phyloP scores from a whole-genome alignment of 2,113 vertebrate species.

The Sialia sialis region DNA sequence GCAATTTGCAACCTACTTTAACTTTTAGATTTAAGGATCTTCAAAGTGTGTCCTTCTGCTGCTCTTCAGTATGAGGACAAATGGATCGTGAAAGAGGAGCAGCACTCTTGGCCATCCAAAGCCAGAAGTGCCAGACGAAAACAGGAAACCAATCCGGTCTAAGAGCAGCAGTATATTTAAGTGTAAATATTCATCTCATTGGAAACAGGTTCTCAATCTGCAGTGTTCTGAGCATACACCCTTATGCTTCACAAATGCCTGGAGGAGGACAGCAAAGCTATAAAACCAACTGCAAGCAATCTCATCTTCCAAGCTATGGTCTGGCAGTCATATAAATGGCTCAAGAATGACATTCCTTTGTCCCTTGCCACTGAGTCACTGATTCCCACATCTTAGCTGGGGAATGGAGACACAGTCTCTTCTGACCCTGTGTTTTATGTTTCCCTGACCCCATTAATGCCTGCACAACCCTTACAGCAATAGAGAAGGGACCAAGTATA shows the following conservation, averaged over 20 bases:
- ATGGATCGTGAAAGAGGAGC: neutral
- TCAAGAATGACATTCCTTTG: conserved; percentile 23
- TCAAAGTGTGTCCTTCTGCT: neutral
- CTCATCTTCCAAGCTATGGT: neutral
- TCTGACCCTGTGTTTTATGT: neutral
- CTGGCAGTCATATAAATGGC: neutral
- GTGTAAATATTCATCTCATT: neutral
- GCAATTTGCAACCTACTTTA: conserved; percentile 15
- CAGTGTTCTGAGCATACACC: conserved; percentile 30
- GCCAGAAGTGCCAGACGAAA: neutral
- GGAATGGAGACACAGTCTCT: neutral
- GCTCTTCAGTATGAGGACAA: neutral
- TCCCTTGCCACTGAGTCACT: conserved; percentile 28
- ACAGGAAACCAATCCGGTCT: neutral
- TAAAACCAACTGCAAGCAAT: conserved; percentile 36
- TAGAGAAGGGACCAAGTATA: neutral
- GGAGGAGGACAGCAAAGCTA: neutral
- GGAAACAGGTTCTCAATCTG: neutral
- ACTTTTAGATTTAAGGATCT: neutral
- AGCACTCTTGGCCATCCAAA: neutral
- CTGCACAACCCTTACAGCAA: neutral
- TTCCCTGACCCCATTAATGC: neutral
- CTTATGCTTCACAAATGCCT: conserved; percentile 40
- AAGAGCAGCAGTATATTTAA: neutral
- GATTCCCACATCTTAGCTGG: conserved; percentile 18